Base-by-base conservation (phyloP, 2,113 vertebrate species). In the Capra hircus region DNA sequence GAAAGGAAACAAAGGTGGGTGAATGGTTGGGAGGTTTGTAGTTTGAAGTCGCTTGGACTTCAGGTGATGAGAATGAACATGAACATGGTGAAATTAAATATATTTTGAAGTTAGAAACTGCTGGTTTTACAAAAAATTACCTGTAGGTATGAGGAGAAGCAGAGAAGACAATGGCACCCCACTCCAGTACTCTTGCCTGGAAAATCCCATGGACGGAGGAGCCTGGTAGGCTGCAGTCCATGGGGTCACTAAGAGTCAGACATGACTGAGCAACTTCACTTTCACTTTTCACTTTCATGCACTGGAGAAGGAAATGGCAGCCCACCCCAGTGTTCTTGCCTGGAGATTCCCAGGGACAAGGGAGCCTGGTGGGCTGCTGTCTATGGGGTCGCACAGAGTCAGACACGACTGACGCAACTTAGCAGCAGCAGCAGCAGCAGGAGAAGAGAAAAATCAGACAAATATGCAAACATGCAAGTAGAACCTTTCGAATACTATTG, bases 391-490 rank as follows among this genome's bases (percentile, higher is more conserved):
- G 1, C 59, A 6, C 59, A 30, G 27, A 60, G 59, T 30, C 1
- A 0, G 27, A 14, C 59, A 60, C 0, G 12, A 14, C 28, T 60
- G 59, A 60, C 1, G 27, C 0, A 0, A 30, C 28, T 60, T 60
- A 30, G 59, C 13, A 3, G 12, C 59, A 60, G 13, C 28, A 60
- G 28, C 59, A 30, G 21, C 12, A 3, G 33, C 36, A 36, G 36
- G 40, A 91, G 3, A 52, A 86, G 21, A 36, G 19, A 43, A 14
- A 21, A 88, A 33, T 88, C 14, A 27, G 16, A 81, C 5, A 59
- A 82, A 77, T 60, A 84, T 16, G 4, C 30, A 77, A 93, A 80
- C 17, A 40, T 80, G 15, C 28, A 50, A 52, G 50, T 53, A 23
- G 59, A 53, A 43, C 36, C 43, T 52, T 86, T 86, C 74, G 87